A percentile compares a stretch with the other conserved stretches of the same genome.
Conservation (phyloP, 2,113 vertebrate species). For the Alligator mississippiensis region DNA sequence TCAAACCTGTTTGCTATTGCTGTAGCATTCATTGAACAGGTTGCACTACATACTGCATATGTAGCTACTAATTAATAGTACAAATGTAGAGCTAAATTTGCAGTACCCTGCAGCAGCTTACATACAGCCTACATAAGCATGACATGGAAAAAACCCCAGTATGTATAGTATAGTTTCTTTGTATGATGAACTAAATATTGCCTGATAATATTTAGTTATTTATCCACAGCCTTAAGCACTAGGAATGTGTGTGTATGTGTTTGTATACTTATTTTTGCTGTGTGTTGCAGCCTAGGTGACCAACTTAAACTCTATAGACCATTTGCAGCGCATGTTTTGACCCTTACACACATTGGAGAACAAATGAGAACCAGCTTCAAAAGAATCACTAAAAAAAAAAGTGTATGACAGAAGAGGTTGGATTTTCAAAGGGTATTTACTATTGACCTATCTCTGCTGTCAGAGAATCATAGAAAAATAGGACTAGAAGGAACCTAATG, state of each 20-base stretch:
- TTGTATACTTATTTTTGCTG: background rate
- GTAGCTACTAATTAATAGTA: background rate
- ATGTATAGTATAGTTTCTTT: fast-evolving
- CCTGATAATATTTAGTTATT: background rate
- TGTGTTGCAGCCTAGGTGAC: background rate
- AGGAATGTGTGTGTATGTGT: background rate
- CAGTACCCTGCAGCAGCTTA: background rate
- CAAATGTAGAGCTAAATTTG: background rate
- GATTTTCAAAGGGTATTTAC: background rate
- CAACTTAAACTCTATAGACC: background rate
- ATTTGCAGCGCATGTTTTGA: background rate
- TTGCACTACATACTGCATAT: background rate
- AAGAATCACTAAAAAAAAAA: background rate
- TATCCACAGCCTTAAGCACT: background rate
- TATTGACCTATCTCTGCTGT: background rate
- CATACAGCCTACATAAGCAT: background rate
- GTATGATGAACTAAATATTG: background rate
- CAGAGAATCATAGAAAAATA: no score
- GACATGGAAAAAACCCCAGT: background rate
- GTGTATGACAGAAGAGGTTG: background rate
- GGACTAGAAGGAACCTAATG: no score
- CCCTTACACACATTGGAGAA: background rate
- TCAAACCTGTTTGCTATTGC: background rate
- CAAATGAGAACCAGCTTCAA: background rate
- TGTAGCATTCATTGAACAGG: background rate